Base-by-base conservation (phyloP, 64 coral and sea anemone genomes). In the Montipora capricornis region DNA sequence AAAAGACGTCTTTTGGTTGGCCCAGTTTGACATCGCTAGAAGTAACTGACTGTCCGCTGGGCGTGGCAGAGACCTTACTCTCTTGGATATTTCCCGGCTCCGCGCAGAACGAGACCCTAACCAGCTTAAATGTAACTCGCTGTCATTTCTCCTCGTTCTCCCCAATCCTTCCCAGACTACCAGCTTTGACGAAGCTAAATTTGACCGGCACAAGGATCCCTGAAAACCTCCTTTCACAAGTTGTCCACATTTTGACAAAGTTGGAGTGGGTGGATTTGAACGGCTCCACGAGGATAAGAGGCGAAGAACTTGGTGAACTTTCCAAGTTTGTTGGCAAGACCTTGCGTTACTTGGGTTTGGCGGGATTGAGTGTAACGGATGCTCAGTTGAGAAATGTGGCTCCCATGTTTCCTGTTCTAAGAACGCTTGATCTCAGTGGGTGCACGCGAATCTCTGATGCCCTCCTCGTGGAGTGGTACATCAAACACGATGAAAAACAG, bases 381-480 rank as follows among this genome's bases (percentile, higher is more conserved):
- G 15, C 29, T 68, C 5, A 84, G 2, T 45, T 84, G 16, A 44
- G 81, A 84, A 60, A 84, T 13, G 16, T 84, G 61, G 29, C 81
- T 17, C 6, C 10, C 12, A n/a, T 49, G 61, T 84, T 84, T 84
- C 81, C 81, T 84, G 61, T 47, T 67, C 57, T 84, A 3, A 84
- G 15, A 84, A 84, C 37, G 44, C 61, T 84, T 84, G 58, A 67
- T 69, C 81, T 82, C 19, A 82, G 22, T 16, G 55, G 17, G 24
- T 84, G 81, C 5, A 6, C 5, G n/a, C 0, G 2, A n/a, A 68
- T 84, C 7, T 67, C 81, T 47, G 81, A 84, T 84, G 61, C 81
- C 0, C 8, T 84, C 10, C 81, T 84, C 8, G 81, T 68, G 14
- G 81, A 84, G 5, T 84, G 81, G 58, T 84, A 68, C 57, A 69